Base-by-base conservation (phyloP, 2,888 invertebrate species). In the Parapristionchus giblindavisi region DNA sequence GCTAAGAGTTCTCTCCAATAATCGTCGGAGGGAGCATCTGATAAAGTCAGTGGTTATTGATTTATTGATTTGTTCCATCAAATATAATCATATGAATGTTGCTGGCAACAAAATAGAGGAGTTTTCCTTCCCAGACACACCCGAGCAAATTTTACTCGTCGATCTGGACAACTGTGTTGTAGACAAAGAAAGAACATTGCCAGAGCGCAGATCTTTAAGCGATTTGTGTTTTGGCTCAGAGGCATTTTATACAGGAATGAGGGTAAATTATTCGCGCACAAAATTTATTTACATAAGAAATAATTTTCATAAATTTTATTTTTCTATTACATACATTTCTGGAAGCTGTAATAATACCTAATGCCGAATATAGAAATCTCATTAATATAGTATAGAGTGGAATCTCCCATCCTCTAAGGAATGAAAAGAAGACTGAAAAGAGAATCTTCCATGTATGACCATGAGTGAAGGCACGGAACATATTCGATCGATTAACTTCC, bases 321-420 rank as follows among this genome's bases (percentile, higher is more conserved):
- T 17, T 8, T 43, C 17, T 43, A 17, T 17, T 14, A 43, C 17
- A 43, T 8, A 8, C 43, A 17, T 17, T 14, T 43, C 11, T 8
- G 17, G 36, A 11, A 61, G n/a, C 17, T 3, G 36, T 24, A 8
- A 17, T 3, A 24, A 6, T 36, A 71, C 70, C 34, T 1, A 71
- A 32, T 11, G 70, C 70, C 27, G 17, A 29, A 56, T 71, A 71
- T 3, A 71, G 0, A 3, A 60, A 24, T 2, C 8, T 29, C 54
- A 60, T 52, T 0, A 60, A 6, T 0, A 56, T 3, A 3, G 24
- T 8, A n/a, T 60, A 73, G n/a, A 51, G 11, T 2, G 61, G 61
- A 36, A 73, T 48, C 24, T 61, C 73, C 6, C 40, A 48, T 11
- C 60, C 60, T 4, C 73, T 60, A 24, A 60, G 27, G 38, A n/a